Percentiles rank a stretch among this genome's conserved stretches.
phyloP scores from a whole-genome alignment of 2,797 vertebrate genomes.

The Semotilus atromaculatus region DNA sequence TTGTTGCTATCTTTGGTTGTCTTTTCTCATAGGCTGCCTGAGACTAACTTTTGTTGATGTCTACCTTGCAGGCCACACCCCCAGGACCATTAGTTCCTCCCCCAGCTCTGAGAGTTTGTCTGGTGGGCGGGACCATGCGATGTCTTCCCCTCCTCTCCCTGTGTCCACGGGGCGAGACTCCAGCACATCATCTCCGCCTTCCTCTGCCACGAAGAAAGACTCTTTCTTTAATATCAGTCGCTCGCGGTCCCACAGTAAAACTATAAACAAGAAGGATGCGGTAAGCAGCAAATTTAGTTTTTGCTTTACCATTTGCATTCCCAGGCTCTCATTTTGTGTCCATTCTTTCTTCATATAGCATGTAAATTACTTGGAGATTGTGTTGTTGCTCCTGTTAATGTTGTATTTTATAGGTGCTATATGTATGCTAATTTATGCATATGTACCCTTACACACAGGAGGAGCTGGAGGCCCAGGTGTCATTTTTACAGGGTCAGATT shows the following conservation, averaged over 20 bases:
- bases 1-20: not conserved
- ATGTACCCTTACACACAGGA: slow-evolving; percentile 81
- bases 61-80: slow-evolving; percentile 82
- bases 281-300: slow-evolving; percentile 73
- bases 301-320: not conserved
- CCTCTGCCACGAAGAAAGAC: slow-evolving; percentile 91
- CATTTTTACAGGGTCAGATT: slow-evolving; percentile 96
- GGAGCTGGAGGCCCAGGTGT: slow-evolving; percentile 93
- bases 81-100: slow-evolving; percentile 88
- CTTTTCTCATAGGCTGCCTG: not conserved
- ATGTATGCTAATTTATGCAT: slow-evolving; percentile 42
- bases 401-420: slow-evolving; percentile 22
- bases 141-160: slow-evolving; percentile 87
- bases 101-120: slow-evolving; percentile 92
- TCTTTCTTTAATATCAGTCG: slow-evolving; percentile 97
- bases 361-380: not conserved
- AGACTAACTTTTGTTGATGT: not conserved
- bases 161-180: slow-evolving; percentile 85
- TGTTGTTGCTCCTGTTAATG: slow-evolving; percentile 6
- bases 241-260: slow-evolving; percentile 95
- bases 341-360: not conserved
- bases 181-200: slow-evolving; percentile 89
- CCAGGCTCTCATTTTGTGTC: not conserved
- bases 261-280: slow-evolving; percentile 89
- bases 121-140: slow-evolving; percentile 82